phyloP scores from a whole-genome alignment of 2,888 invertebrate genomes.

The Taphrorychus bicolor region DNA sequence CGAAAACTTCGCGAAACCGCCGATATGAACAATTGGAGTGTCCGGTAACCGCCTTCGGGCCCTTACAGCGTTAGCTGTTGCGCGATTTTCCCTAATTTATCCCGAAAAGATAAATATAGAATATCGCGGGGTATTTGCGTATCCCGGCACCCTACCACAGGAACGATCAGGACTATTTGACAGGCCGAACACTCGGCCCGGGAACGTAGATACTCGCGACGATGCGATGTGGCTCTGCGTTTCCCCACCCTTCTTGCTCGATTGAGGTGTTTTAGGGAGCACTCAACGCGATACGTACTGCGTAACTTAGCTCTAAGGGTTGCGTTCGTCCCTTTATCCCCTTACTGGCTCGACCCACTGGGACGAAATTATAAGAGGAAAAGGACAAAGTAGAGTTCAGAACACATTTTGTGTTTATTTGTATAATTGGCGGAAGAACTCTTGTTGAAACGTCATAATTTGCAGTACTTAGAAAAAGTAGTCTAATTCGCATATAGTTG shows the following conservation, averaged over 20 bases:
- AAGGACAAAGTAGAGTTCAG: not conserved
- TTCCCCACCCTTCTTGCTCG: not conserved
- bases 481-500: no score
- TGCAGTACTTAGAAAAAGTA: no score
- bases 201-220: slow-evolving; percentile 46
- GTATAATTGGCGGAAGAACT: no score
- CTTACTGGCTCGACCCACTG: slow-evolving; percentile 47
- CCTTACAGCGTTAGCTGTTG: not conserved
- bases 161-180: slow-evolving; percentile 49
- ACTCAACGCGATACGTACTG: slow-evolving; percentile 45
- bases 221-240: not conserved
- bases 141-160: slow-evolving; percentile 42
- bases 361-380: not conserved
- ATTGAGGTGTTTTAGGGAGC: not conserved
- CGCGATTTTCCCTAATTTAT: slow-evolving; percentile 12
- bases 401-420: no score
- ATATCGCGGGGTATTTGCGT: slow-evolving; percentile 12
- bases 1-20: no score
- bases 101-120: slow-evolving; percentile 13
- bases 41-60: not conserved
- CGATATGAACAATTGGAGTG: no score
- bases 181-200: slow-evolving; percentile 50
- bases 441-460: no score
- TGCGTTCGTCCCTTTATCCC: slow-evolving; percentile 51
- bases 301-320: slow-evolving; percentile 46